These are phyloP conservation scores for Parazoanthus darwini DNA, from an alignment of 92 coral and sea anemone genomes.

Conservation along the genomic window DNA sequence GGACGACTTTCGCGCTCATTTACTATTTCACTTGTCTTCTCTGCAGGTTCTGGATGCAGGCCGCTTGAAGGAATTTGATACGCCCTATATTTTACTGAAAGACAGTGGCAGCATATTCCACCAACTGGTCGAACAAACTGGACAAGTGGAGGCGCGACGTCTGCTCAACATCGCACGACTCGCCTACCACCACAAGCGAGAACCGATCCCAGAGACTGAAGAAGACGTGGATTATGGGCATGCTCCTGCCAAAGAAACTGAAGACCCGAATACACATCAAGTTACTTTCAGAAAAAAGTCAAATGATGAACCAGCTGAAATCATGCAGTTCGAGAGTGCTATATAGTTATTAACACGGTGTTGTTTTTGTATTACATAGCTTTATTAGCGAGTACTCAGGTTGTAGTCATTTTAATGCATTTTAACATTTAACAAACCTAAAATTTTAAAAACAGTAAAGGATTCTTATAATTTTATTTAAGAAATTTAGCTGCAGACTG, in stretches of 20 bases:
- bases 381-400: too few relatives aligned
- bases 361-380: too few relatives aligned
- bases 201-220: conserved; percentile 44
- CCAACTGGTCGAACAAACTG: conserved; percentile 83
- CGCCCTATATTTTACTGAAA: conserved; percentile 58
- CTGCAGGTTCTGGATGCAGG: conserved; percentile 75
- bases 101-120: conserved; percentile 63
- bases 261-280: neutral
- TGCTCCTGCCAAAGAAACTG: neutral
- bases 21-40: neutral
- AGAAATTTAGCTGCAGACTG: too few relatives aligned
- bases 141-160: conserved; percentile 65
- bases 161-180: conserved; percentile 76
- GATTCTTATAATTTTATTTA: too few relatives aligned
- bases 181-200: conserved; percentile 45
- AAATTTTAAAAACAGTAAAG: too few relatives aligned
- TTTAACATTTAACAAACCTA: too few relatives aligned
- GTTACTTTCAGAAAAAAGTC: neutral
- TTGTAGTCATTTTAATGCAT: too few relatives aligned
- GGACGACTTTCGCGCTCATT: neutral
- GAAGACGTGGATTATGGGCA: conserved; percentile 6
- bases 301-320: neutral
- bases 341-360: neutral
- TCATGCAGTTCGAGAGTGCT: neutral
- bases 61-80: conserved; percentile 64